Evolutionary conservation across 2,113 vertebrate species (phyloP).

Genomic region (Hemiprocne comata): DNA sequence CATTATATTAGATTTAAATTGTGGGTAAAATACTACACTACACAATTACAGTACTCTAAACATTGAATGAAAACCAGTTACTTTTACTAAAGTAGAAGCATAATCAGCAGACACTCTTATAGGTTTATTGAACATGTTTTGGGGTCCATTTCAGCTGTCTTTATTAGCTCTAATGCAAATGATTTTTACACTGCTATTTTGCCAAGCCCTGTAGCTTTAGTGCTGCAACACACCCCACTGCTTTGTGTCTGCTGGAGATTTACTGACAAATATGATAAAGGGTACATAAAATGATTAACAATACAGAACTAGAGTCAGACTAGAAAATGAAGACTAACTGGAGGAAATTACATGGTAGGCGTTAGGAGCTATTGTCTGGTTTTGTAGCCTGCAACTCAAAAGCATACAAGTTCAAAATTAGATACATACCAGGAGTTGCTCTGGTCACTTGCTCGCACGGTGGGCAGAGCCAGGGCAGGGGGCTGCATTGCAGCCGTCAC

Average conservation of each 20-base stretch:
- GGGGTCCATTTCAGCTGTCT: conserved; percentile 54
- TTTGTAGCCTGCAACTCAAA: not conserved
- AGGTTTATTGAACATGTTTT: conserved; percentile 65
- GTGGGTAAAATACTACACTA: not conserved
- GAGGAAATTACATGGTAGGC: not conserved
- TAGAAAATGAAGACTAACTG: not conserved
- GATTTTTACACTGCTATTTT: conserved; percentile 54
- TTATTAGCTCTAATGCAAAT: conserved; percentile 62
- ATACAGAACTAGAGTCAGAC: not conserved
- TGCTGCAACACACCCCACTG: conserved; percentile 33
- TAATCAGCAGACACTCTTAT: conserved; percentile 60
- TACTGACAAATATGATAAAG: conserved; percentile 41
- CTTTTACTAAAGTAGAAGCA: conserved; percentile 49
- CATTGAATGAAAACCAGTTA: conserved; percentile 58
- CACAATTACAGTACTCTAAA: conserved; percentile 51
- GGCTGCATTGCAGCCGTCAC: fast-evolving
- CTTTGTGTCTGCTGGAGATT: conserved; percentile 24
- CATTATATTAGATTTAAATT: conserved; percentile 49
- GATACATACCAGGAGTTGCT: not conserved
- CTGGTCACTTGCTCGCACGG: fast-evolving
- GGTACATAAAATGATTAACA: conserved; percentile 1
- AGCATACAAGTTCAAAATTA: not conserved
- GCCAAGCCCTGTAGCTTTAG: conserved; percentile 34
- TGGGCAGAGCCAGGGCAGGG: not conserved
- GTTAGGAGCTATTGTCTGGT: not conserved